Evolutionary conservation across 2,113 vertebrate species (phyloP).

Genomic region (Pyxicephalus adspersus): DNA sequence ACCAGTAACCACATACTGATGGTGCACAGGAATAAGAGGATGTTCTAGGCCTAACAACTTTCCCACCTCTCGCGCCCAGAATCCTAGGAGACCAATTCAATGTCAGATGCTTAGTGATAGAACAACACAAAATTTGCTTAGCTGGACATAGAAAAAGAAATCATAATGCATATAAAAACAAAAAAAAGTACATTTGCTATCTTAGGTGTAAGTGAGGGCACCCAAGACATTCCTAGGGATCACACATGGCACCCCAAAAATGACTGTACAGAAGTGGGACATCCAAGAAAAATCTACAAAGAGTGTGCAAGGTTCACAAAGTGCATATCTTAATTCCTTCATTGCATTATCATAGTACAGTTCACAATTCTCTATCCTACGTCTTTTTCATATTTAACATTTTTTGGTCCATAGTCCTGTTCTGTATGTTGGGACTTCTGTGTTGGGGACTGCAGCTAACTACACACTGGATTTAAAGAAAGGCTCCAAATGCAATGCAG

Average conservation of each 20-base stretch:
- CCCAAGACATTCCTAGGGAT: no score
- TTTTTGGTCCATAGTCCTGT: not conserved
- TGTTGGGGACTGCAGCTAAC: slow-evolving; percentile 21
- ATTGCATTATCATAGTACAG: no score
- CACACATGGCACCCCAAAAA: no score
- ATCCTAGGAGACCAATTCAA: slow-evolving; percentile 72
- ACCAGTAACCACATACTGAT: slow-evolving; percentile 93
- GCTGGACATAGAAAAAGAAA: not conserved
- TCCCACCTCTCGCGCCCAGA: slow-evolving; percentile 94
- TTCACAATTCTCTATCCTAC: no score
- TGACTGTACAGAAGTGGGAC: no score
- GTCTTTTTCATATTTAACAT: not conserved
- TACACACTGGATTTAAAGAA: slow-evolving; percentile 15
- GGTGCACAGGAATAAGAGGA: slow-evolving; percentile 93
- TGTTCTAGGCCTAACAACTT: slow-evolving; percentile 89
- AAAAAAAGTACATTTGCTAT: not conserved
- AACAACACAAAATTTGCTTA: no score
- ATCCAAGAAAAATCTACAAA: no score
- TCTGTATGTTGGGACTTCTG: not conserved
- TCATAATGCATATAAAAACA: not conserved
- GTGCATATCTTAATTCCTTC: no score
- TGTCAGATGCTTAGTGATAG: not conserved
- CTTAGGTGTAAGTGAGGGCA: no score
- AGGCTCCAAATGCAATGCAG: slow-evolving; percentile 18
- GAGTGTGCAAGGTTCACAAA: no score